A percentile compares a stretch with the other conserved stretches of the same genome.
Evolutionary conservation across 2,113 vertebrate genomes (phyloP).

Genomic region (Camelus bactrianus): DNA sequence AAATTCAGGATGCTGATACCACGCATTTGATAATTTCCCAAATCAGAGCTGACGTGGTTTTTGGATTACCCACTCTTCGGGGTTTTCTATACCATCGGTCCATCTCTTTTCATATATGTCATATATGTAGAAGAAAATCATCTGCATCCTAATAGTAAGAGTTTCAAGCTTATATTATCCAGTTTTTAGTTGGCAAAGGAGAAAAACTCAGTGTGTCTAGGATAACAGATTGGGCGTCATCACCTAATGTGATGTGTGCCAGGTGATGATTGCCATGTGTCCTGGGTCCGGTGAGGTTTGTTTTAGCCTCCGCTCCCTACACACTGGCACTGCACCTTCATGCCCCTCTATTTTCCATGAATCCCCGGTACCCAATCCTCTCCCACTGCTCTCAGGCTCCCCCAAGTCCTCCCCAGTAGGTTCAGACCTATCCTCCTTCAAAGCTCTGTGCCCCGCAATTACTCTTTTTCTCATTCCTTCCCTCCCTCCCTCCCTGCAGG

Average conservation of each 20-base stretch:
- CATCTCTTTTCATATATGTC: not conserved
- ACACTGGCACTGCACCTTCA: not conserved
- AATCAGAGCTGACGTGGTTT: not conserved
- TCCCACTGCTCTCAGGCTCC: not conserved
- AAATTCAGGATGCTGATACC: constrained; percentile 2
- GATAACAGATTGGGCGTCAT: not conserved
- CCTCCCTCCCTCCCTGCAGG: not conserved
- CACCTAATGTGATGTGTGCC: not conserved
- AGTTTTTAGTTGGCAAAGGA: not conserved
- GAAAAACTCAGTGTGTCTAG: not conserved
- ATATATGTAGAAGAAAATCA: not conserved
- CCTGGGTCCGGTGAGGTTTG: not conserved
- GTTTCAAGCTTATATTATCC: not conserved
- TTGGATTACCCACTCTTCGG: not conserved
- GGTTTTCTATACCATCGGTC: not conserved
- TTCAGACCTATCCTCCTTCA: not conserved
- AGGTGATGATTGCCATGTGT: not conserved
- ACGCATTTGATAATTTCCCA: not conserved
- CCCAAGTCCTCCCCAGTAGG: not conserved
- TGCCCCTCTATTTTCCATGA: not conserved
- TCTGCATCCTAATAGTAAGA: not conserved
- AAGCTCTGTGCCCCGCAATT: not conserved
- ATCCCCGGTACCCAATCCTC: not conserved
- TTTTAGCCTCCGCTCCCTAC: not conserved
- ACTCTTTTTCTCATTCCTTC: not conserved